Base-by-base conservation (phyloP, 2,797 vertebrate genomes). In the Siniperca undulata region DNA sequence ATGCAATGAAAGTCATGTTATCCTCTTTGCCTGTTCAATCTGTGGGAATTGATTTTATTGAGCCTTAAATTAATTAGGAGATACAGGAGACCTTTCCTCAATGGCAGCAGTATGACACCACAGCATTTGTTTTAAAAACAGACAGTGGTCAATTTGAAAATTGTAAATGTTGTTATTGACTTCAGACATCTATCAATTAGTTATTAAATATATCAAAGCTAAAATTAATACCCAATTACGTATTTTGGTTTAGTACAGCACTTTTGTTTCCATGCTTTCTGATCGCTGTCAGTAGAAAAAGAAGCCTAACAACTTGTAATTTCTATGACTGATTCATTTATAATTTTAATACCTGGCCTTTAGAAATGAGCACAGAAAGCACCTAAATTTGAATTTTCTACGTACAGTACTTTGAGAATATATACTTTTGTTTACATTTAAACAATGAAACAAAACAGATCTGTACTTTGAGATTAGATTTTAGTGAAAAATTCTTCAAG, bases 41-140 rank as follows among this genome's bases (percentile, higher is more conserved):
- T 74, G 56, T 65, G 19, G 17, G 30, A 75, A 76, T 67, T 48
- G 59, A 11, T 20, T 60, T 42, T 12, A 74, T 56, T 67, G 67
- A 77, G 34, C 14, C 12, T 30, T 16, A 40, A 53, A 74, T 59
- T 10, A 65, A 24, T 30, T 30, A 30, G 30, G 36, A 82, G n/a
- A 40, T 62, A 48, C 1, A n/a, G 24, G 22, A 81, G 22, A 34
- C 20, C 62, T 67, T 50, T 61, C 44, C 27, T 36, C 11, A 58
- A 30, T 4, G 8, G 61, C 56, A 62, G 52, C 24, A 62, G 9
- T 48, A n/a, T 38, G 34, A 40, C 44, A 69, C 5, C 6, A n/a
- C 5, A 24, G 12, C 30, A 27, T 14, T 53, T 14, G 2, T 53
- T 14, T 4, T 9, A 24, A 34, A 30, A 50, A 48, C 1, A 44